A percentile compares a stretch with the other conserved stretches of the same genome.
Evolutionary conservation across 2,113 vertebrate genomes (phyloP).

Genomic region (Brienomyrus longianalis): DNA sequence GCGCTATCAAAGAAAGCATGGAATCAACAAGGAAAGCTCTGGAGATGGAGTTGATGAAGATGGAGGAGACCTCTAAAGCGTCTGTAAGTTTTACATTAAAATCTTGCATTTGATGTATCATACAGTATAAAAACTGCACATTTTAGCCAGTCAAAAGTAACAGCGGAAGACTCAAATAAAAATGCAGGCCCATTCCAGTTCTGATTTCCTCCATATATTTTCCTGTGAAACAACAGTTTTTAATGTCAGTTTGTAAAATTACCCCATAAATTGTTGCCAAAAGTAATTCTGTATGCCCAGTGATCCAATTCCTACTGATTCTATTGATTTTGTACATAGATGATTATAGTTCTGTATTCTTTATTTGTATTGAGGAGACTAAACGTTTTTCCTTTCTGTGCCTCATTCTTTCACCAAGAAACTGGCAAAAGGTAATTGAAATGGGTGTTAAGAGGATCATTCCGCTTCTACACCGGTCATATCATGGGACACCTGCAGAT

Average conservation of each 20-base stretch:
- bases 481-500: not conserved
- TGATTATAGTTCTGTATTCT: not conserved
- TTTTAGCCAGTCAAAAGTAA: not conserved
- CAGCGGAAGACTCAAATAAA: not conserved
- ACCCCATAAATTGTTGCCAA: not conserved
- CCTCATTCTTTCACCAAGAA: conserved; percentile 45
- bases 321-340: not conserved
- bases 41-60: conserved; percentile 68
- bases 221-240: not conserved
- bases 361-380: not conserved
- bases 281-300: not conserved
- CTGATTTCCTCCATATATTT: not conserved
- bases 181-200: not conserved
- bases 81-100: conserved; percentile 21
- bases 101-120: not conserved
- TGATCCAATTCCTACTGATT: not conserved
- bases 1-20: conserved; percentile 81
- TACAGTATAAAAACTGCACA: not conserved
- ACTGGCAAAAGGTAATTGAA: conserved; percentile 55
- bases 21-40: conserved; percentile 76
- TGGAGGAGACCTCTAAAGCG: conserved; percentile 48
- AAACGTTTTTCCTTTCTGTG: conserved; percentile 23
- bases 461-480: not conserved
- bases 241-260: not conserved
- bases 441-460: not conserved